A percentile compares a stretch with the other conserved stretches of the same genome.
Conservation (phyloP, 2,888 invertebrate genomes). For the Eristalis tenax region DNA sequence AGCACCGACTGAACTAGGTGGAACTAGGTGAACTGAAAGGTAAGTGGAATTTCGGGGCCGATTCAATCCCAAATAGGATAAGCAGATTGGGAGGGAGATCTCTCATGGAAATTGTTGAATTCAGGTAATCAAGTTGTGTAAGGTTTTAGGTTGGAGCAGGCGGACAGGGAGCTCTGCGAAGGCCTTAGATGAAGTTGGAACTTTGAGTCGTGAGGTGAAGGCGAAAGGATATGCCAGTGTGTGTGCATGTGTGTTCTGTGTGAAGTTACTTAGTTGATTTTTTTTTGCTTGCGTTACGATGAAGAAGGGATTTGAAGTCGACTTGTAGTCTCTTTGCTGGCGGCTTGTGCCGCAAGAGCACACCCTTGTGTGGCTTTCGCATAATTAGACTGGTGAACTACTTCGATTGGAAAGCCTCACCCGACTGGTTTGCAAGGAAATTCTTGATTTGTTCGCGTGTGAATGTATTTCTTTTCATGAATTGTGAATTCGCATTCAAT, state of each 20-base stretch:
- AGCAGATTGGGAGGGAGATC: neutral
- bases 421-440: no score
- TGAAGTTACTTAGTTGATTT: neutral
- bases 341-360: no score
- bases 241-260: neutral
- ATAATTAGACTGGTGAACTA: no score
- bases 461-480: no score
- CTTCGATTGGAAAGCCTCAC: no score
- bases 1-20: neutral
- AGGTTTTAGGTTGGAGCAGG: neutral
- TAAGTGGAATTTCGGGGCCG: slow-evolving; percentile 16
- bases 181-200: neutral
- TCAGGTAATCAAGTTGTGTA: slow-evolving; percentile 9
- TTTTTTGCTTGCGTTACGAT: neutral
- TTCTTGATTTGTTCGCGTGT: no score
- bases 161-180: neutral
- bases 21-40: slow-evolving; percentile 16
- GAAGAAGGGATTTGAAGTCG: neutral
- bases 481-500: no score
- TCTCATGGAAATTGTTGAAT: slow-evolving; percentile 11
- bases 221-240: neutral
- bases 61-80: slow-evolving; percentile 13
- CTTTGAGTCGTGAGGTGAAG: neutral
- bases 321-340: neutral
- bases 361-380: no score